phyloP scores from a whole-genome alignment of 2,888 invertebrate genomes.

The Platypus cylindrus region DNA sequence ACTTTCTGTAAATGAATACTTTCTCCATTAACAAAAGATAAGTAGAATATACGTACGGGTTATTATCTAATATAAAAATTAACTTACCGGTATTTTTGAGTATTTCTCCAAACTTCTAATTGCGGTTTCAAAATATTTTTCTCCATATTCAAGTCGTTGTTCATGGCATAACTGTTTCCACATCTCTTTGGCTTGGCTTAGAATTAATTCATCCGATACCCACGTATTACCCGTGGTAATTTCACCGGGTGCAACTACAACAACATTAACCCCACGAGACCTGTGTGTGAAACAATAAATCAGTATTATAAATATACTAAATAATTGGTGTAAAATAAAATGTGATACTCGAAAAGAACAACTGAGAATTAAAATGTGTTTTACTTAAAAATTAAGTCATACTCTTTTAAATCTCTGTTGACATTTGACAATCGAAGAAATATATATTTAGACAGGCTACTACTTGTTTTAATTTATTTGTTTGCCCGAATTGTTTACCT shows the following conservation, averaged over 20 bases:
- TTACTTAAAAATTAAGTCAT: neutral
- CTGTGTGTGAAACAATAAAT: conserved; percentile 9
- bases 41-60: too few species aligned
- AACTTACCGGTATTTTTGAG: conserved; percentile 52
- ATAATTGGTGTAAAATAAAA: too few species aligned
- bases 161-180: conserved; percentile 67
- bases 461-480: too few species aligned
- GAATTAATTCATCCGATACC: conserved; percentile 47
- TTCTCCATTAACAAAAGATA: too few species aligned
- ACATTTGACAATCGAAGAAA: neutral
- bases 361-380: too few species aligned
- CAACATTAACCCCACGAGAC: conserved; percentile 66
- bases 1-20: too few species aligned
- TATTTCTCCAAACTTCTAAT: conserved; percentile 68
- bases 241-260: conserved; percentile 75
- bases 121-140: conserved; percentile 71
- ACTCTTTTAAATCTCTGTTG: neutral
- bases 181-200: conserved; percentile 61
- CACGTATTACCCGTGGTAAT: conserved; percentile 70
- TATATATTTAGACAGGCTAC: too few species aligned
- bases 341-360: too few species aligned
- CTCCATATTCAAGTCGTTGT: conserved; percentile 65
- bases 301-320: neutral
- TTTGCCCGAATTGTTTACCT: conserved; percentile 12
- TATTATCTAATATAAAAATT: too few species aligned